Percentiles rank a stretch among this genome's conserved stretches.
Evolutionary conservation across 2,113 vertebrate genomes (phyloP).

Genomic region (Neodontobutis hainanensis): DNA sequence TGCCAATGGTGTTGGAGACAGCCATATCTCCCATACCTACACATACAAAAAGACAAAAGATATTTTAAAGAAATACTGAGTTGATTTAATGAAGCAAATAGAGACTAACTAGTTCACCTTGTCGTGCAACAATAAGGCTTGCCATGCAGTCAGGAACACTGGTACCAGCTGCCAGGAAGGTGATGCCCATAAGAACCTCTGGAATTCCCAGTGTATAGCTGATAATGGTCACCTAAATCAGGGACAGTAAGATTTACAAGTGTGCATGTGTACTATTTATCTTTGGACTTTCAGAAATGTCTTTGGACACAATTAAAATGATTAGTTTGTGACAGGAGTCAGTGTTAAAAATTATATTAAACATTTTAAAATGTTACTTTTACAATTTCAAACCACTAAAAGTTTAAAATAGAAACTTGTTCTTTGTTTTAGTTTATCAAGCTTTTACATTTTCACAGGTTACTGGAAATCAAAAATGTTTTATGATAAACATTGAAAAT

Average conservation of each 20-base stretch:
- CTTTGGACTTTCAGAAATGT: too few species aligned
- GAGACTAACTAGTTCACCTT: slow-evolving; percentile 65
- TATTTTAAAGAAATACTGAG: too few species aligned
- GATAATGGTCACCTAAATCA: slow-evolving; percentile 80
- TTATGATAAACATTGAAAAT: too few species aligned
- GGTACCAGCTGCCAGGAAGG: slow-evolving; percentile 83
- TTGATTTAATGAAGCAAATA: background rate
- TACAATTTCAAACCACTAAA: too few species aligned
- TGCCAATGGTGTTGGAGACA: slow-evolving; percentile 83
- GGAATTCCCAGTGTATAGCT: slow-evolving; percentile 82
- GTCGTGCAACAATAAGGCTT: slow-evolving; percentile 82
- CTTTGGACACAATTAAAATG: too few species aligned
- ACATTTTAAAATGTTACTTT: too few species aligned
- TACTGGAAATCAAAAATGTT: too few species aligned
- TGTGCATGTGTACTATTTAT: too few species aligned
- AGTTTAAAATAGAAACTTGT: too few species aligned
- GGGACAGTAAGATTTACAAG: slow-evolving; percentile 8
- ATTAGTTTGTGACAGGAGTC: too few species aligned
- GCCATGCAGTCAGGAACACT: slow-evolving; percentile 85
- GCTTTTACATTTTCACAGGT: background rate
- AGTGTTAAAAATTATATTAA: too few species aligned
- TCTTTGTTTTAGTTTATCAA: too few species aligned
- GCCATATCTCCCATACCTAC: slow-evolving; percentile 85
- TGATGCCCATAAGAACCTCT: slow-evolving; percentile 84
- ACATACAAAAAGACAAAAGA: slow-evolving; percentile 16